Evolutionary conservation across 2,888 invertebrate genomes (phyloP), one percentile per base, ranked within the genome.

Genomic region (Apamea epomidion): DNA sequence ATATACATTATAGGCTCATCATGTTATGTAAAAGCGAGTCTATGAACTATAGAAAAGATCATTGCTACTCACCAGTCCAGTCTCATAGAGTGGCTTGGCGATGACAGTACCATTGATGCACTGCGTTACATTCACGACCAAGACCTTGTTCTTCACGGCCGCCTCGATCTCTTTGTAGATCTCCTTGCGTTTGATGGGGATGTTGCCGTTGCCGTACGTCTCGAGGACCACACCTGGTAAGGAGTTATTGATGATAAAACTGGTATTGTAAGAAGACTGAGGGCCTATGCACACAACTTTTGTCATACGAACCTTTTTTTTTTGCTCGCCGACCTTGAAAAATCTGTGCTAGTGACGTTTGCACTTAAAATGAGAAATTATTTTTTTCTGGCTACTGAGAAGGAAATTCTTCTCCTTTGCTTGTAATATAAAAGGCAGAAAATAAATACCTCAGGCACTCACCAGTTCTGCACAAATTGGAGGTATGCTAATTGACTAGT

Each of bases 201-300:
- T 98, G 94, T 99, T 99, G 0, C 99, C 99, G 48, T 98, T 98
- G 0, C 99, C 99, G 91, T 99, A 99, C 0, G 99, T 99, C 95
- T 99, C 99, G 37, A 99, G 95, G 0, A 99, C 98, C 0, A 99
- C 98, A 29, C 99, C 97, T 97, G 88, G 3, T 90, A 84, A 73
- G 14, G 16, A 67, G 1, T 32, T 8, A 25, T 32, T 21, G 0
- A 7, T 54, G 18, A 4, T 25, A 60, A n/a, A 37, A 1, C n/a
- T 45, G 42, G 29, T 32, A 32, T 32, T 25, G 71, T 37, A 37
- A 12, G n/a, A n/a, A 18, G 18, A 72, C 42, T 29, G 7, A 12
- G 32, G 21, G 21, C 62, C 14, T 6, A 16, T 29, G 16, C 21
- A 32, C 4, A 70, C 7, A 29, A 29, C 7, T 45, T 48, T 25